These are phyloP conservation scores for Ammodytes marinus DNA, from an alignment of 2,113 vertebrate species.

Conservation along the genomic window DNA sequence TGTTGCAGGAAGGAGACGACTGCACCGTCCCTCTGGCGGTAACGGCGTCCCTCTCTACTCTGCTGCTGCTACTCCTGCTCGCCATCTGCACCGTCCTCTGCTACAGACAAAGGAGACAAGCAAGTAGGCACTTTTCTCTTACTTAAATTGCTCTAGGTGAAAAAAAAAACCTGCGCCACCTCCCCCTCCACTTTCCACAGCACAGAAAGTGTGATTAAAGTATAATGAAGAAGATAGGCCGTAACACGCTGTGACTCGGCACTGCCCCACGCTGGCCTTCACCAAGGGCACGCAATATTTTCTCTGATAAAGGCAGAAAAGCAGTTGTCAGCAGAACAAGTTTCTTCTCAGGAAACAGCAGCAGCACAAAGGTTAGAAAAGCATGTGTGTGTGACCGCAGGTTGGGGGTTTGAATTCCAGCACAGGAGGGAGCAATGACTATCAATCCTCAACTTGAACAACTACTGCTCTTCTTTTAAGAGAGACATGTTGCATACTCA, in stretches of 20 bases:
- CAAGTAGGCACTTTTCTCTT: slow-evolving; percentile 74
- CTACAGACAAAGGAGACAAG: slow-evolving; percentile 65
- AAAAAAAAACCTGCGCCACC: slow-evolving; percentile 3
- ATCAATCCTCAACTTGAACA: background rate
- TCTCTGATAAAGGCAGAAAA: slow-evolving; percentile 72
- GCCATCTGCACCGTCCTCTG: slow-evolving; percentile 69
- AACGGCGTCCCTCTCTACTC: slow-evolving; percentile 51
- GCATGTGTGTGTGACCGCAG: slow-evolving; percentile 17
- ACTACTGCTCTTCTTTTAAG: background rate
- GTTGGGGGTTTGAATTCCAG: background rate
- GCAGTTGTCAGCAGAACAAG: slow-evolving; percentile 68
- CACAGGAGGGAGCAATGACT: background rate
- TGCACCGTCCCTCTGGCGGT: slow-evolving; percentile 59
- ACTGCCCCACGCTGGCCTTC: slow-evolving; percentile 59
- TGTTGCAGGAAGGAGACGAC: slow-evolving; percentile 56
- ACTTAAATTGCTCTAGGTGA: slow-evolving; percentile 42
- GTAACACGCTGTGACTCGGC: slow-evolving; percentile 55
- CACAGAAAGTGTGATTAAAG: slow-evolving; percentile 71
- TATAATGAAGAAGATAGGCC: slow-evolving; percentile 72
- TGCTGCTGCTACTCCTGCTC: slow-evolving; percentile 74
- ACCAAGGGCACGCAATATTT: slow-evolving; percentile 69
- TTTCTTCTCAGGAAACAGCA: slow-evolving; percentile 35
- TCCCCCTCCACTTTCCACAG: slow-evolving; percentile 8
- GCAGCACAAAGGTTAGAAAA: slow-evolving; percentile 14
- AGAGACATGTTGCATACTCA: background rate